Evolutionary conservation across 2,113 vertebrate genomes (phyloP).

Genomic region (Trinectes maculatus): DNA sequence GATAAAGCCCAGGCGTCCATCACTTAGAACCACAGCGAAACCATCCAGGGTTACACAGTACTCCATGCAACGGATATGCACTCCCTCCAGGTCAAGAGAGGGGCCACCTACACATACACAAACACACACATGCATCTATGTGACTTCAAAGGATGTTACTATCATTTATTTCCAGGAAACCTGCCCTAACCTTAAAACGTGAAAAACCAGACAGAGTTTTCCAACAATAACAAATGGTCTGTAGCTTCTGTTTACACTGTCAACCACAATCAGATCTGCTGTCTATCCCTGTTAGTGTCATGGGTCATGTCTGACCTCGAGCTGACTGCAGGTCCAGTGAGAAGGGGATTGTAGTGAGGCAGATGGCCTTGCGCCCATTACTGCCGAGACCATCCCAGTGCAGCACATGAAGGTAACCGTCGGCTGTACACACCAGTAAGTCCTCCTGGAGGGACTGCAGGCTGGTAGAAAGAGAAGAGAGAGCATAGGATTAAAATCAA

Average conservation of each 20-base stretch:
- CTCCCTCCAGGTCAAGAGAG: slow-evolving; percentile 89
- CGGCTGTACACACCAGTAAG: slow-evolving; percentile 91
- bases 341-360: slow-evolving; percentile 93
- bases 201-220: too few relatives aligned
- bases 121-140: neutral
- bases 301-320: slow-evolving; percentile 82
- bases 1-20: slow-evolving; percentile 96
- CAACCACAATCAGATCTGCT: neutral
- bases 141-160: neutral
- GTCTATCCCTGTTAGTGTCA: neutral
- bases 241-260: neutral
- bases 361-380: slow-evolving; percentile 94
- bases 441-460: slow-evolving; percentile 94
- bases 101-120: slow-evolving; percentile 83
- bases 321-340: slow-evolving; percentile 96
- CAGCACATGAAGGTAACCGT: slow-evolving; percentile 94
- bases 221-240: neutral
- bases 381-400: slow-evolving; percentile 93
- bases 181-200: too few relatives aligned
- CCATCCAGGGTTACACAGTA: slow-evolving; percentile 95
- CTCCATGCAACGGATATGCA: slow-evolving; percentile 91
- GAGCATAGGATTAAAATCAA: neutral
- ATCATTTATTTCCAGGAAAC: neutral
- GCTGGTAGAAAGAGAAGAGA: slow-evolving; percentile 68
- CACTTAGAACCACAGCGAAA: slow-evolving; percentile 95